These are phyloP conservation scores for Dolichotis patagonum DNA, from an alignment of 2,113 vertebrate genomes.

Conservation along the genomic window DNA sequence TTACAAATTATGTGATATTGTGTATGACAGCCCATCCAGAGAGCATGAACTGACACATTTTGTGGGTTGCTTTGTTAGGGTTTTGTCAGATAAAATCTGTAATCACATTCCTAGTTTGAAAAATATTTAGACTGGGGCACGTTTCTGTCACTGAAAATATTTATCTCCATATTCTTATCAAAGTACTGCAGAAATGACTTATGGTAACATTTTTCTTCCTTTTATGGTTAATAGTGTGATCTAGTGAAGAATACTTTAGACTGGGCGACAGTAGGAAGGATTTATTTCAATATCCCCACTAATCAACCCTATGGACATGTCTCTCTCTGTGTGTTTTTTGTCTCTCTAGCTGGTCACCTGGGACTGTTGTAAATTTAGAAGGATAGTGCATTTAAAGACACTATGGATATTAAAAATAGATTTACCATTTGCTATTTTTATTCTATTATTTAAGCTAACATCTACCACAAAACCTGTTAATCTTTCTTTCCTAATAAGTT, in stretches of 20 bases:
- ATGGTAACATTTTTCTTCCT: not conserved
- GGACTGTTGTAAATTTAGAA: not conserved
- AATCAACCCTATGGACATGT: not conserved
- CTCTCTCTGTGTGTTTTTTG: not conserved
- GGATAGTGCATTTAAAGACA: not conserved
- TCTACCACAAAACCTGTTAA: not conserved
- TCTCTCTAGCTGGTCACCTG: not conserved
- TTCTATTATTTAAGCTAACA: not conserved
- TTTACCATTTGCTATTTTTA: not conserved
- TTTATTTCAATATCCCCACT: not conserved
- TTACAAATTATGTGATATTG: not conserved
- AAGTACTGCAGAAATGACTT: not conserved
- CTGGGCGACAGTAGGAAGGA: not conserved
- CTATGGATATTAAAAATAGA: not conserved
- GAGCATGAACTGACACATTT: not conserved
- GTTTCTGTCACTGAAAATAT: constrained; percentile 29
- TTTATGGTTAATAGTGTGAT: not conserved
- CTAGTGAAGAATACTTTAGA: not conserved
- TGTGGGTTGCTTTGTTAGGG: not conserved
- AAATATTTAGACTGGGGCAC: not conserved
- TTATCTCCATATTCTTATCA: not conserved
- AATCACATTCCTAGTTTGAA: not conserved
- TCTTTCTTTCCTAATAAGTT: not conserved
- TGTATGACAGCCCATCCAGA: not conserved
- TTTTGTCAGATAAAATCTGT: not conserved